Percentiles rank a stretch among this genome's conserved stretches.
Evolutionary conservation across 2,888 invertebrate genomes (phyloP).

Genomic region (Plagodis pulveraria): DNA sequence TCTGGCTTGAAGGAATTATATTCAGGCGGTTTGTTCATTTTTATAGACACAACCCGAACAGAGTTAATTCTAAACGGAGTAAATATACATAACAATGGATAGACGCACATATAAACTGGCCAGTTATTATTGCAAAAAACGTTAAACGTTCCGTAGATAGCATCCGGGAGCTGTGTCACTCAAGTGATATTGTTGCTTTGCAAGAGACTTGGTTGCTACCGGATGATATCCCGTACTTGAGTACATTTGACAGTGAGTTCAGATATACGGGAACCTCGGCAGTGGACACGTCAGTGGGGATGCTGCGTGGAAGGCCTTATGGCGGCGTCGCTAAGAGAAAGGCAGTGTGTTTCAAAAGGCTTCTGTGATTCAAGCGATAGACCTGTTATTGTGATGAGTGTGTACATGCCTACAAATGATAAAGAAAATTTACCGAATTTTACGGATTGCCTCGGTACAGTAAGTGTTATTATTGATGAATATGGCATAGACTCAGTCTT

Average conservation of each 20-base stretch:
- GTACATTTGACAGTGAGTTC: neutral
- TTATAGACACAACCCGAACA: neutral
- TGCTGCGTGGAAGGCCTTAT: no score
- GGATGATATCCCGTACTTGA: neutral
- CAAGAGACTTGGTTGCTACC: slow-evolving; percentile 1
- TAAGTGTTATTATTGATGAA: slow-evolving; percentile 8
- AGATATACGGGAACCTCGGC: slow-evolving; percentile 1
- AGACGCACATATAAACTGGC: neutral
- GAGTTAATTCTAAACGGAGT: neutral
- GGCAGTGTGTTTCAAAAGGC: neutral
- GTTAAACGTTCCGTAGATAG: neutral
- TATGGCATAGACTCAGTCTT: slow-evolving; percentile 10
- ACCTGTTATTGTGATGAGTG: slow-evolving; percentile 2
- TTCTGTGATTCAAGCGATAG: slow-evolving; percentile 1
- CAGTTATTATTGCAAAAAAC: slow-evolving; percentile 1
- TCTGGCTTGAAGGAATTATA: no score
- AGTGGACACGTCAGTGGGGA: neutral
- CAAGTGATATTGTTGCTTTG: neutral
- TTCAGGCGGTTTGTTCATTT: slow-evolving; percentile 3
- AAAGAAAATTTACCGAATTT: slow-evolving; percentile 1
- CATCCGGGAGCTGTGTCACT: neutral
- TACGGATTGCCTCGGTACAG: slow-evolving; percentile 9
- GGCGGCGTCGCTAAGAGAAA: no score
- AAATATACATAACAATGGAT: neutral
- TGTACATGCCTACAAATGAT: slow-evolving; percentile 11